Evolutionary conservation across 2,113 vertebrate genomes (phyloP), one percentile per base, ranked within the genome.

Genomic region (Leptodactylus fuscus): DNA sequence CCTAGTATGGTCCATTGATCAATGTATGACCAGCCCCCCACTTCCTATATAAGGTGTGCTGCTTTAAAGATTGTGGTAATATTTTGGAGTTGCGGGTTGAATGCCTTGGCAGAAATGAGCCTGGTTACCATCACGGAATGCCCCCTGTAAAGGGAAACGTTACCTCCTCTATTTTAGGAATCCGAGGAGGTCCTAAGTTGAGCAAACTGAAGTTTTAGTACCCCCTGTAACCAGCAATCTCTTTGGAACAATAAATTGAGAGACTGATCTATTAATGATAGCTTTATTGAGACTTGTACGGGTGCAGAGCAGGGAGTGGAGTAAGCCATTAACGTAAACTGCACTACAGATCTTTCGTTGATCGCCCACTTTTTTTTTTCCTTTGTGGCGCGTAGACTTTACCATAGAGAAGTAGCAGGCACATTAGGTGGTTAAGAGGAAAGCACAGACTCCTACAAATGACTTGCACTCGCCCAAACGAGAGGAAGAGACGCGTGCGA

Each of bases 21-120:
- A 48, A 34, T 78, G 22, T 60, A 29, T 16, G 32, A 65, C 11
- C 34, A 36, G 38, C 29, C 58, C 38, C 27, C 41, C 34, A 3
- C 24, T 24, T 24, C 34, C 65, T 20, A 38, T 36, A 51, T 65
- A 55, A 34, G 27, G 75, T 49, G 60, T 77, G 75, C 60, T 79
- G 74, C 60, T 48, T 44, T 80, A 18, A 51, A 58, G 69, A 60
- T 53, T 81, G 62, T 80, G 84, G 38, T 81, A 36, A 73, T 20
- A 85, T 32, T 71, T 81, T 81, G 77, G 60, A 70, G 60, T 81
- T 81, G 75, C 20, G 48, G 67, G 34, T 70, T 86, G 77, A 86
- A 86, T 86, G 84, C 84, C 84, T 70, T 71, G 38, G 76, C 84
- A 86, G 84, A 86, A 86, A 85, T 85, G 62, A 58, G 36, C 20